A percentile compares a stretch with the other conserved stretches of the same genome.
Evolutionary conservation across 2,797 vertebrate genomes (phyloP).

Genomic region (Enteromius trimaculatus): DNA sequence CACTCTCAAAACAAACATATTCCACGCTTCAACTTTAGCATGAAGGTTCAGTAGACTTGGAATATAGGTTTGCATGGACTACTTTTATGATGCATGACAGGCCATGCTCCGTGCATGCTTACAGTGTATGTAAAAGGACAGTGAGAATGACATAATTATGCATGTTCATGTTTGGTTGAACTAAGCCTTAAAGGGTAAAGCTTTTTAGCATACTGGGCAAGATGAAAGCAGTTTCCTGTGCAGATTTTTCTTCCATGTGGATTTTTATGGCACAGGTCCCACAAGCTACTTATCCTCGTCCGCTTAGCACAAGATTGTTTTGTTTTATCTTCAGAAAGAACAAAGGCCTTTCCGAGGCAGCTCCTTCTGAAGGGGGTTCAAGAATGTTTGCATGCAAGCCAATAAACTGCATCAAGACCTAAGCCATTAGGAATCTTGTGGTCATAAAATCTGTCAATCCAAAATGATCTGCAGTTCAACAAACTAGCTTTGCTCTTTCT

Average conservation of each 20-base stretch:
- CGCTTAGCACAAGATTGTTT: slow-evolving; percentile 48
- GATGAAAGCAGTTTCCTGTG: slow-evolving; percentile 41
- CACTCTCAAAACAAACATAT: not conserved
- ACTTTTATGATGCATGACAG: not conserved
- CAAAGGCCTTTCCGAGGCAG: slow-evolving; percentile 27
- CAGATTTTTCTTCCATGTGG: slow-evolving; percentile 35
- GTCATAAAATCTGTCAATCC: not conserved
- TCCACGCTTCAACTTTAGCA: not conserved
- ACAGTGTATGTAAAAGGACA: not conserved
- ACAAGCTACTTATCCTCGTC: slow-evolving; percentile 36
- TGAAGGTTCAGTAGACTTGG: not conserved
- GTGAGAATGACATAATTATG: slow-evolving; percentile 1
- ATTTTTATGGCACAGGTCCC: slow-evolving; percentile 49
- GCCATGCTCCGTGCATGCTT: not conserved
- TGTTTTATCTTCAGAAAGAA: slow-evolving; percentile 52
- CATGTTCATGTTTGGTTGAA: slow-evolving; percentile 26
- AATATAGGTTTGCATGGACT: not conserved
- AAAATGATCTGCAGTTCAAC: slow-evolving; percentile 1
- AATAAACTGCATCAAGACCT: slow-evolving; percentile 25
- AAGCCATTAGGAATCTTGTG: not conserved
- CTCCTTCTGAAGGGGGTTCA: slow-evolving; percentile 39
- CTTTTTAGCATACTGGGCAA: not conserved
- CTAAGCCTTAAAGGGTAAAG: slow-evolving; percentile 32
- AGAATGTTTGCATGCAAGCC: slow-evolving; percentile 39
- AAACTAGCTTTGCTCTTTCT: not conserved